Evolutionary conservation across 2,113 vertebrate species (phyloP), one percentile per base, ranked within the genome.

Genomic region (Lagopus leucura): DNA sequence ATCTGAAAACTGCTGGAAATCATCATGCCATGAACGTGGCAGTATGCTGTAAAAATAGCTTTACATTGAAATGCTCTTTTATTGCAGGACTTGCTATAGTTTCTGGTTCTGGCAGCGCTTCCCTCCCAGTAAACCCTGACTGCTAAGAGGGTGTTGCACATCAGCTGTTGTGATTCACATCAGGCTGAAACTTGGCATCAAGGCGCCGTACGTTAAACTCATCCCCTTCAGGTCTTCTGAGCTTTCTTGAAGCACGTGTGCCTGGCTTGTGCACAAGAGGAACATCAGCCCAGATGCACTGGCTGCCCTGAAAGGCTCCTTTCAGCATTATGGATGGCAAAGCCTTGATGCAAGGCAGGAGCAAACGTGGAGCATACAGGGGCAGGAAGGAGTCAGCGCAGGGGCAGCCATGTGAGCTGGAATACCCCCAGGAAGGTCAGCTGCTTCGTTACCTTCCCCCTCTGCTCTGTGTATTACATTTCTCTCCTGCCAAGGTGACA

Each of bases 91-190:
- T 97, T 96, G 95, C 92, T 95, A 84, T 94, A 93, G 94, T 94
- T 96, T 58, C 88, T 88, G 76, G 12, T 72, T 95, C 90, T 96
- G 96, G 96, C 94, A 95, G 81, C 73, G 75, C 81, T 71, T 77
- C 73, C 63, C 36, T 75, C 76, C 30, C 71, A 30, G 17, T 86
- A 95, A 96, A 93, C 22, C 32, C 47, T 66, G 61, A 47, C 72
- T 91, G 94, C 81, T 40, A 83, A 92, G 52, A 3, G 58, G 63
- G 40, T 86, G 82, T 77, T 92, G 64, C 6, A 89, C 95, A 91
- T 96, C 95, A 97, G 95, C 96, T 96, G 96, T 90, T 96, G 93
- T 86, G 92, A 95, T 96, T 96, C 93, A 85, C 88, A 88, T 94
- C 79, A 88, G 86, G 84, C 84, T 92, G 89, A 91, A 94, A 94